These are phyloP conservation scores for Lepidurus arcticus DNA, from an alignment of 1,140 invertebrate species.

Conservation along the genomic window DNA sequence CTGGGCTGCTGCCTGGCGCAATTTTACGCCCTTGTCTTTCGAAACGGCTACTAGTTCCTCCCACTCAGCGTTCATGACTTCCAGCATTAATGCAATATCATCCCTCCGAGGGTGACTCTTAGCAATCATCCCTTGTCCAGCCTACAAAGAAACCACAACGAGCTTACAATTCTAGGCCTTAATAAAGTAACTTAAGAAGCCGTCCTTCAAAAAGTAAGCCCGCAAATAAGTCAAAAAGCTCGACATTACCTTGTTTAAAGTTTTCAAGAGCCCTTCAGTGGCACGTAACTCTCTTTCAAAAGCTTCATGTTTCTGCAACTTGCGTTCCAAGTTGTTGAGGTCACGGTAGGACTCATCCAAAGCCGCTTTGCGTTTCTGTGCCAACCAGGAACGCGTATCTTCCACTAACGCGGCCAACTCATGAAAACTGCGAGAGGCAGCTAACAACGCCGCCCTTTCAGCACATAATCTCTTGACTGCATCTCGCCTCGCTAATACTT, in stretches of 20 bases:
- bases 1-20: conserved; percentile 70
- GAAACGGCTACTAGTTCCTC: conserved; percentile 61
- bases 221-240: background rate
- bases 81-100: conserved; percentile 59
- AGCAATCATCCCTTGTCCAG: conserved; percentile 62
- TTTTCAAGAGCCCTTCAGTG: conserved; percentile 79
- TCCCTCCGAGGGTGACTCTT: conserved; percentile 62
- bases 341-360: conserved; percentile 90
- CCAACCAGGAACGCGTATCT: conserved; percentile 81
- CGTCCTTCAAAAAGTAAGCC: background rate
- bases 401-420: conserved; percentile 83
- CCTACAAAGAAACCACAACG: conserved; percentile 36
- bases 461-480: conserved; percentile 68
- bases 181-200: background rate
- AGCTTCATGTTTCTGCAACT: conserved; percentile 95
- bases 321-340: conserved; percentile 81
- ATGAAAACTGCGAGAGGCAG: conserved; percentile 72
- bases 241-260: conserved; percentile 63
- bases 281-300: conserved; percentile 90
- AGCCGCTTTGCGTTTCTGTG: conserved; percentile 84
- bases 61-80: conserved; percentile 68
- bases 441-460: conserved; percentile 61
- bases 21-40: conserved; percentile 74
- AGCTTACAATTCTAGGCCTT: too few relatives aligned
- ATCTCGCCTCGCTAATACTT: conserved; percentile 66